A percentile compares a stretch with the other conserved stretches of the same genome.
Conservation (phyloP, 2,888 invertebrate genomes). For the Chrysolina haemoptera region DNA sequence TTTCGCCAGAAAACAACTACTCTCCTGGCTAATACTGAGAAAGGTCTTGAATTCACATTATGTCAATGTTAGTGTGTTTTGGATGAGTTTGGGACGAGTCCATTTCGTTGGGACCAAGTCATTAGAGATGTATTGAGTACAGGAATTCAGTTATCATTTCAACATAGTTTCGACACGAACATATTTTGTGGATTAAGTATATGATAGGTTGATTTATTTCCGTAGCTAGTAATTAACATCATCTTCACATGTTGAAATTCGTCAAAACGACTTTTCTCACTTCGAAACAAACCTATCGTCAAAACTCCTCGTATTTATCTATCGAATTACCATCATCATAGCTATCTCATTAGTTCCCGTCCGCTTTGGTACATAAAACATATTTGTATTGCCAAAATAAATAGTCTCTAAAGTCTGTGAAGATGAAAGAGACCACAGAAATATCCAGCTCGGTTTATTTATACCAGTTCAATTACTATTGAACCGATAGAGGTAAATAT, state of each 20-base stretch:
- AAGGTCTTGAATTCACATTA: no score
- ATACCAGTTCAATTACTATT: constrained; percentile 15
- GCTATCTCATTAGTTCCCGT: constrained; percentile 1
- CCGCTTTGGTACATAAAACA: constrained; percentile 5
- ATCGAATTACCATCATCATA: neutral
- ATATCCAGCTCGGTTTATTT: neutral
- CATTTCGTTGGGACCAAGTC: no score
- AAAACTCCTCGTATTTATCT: neutral
- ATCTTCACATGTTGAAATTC: neutral
- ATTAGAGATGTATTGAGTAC: no score
- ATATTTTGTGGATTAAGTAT: no score
- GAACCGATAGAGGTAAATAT: neutral
- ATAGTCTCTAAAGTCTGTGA: neutral
- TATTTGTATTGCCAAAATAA: constrained; percentile 19
- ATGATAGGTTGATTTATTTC: neutral
- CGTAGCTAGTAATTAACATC: neutral
- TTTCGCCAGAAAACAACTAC: no score
- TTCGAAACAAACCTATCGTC: neutral
- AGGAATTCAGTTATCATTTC: no score
- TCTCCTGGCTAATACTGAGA: no score
- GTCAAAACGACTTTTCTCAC: neutral
- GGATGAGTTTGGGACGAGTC: no score
- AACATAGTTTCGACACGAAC: no score
- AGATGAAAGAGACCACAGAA: constrained; percentile 13
- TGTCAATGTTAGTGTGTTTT: no score